Evolutionary conservation across 2,113 vertebrate genomes (phyloP), one percentile per base, ranked within the genome.

Genomic region (Opisthocomus hoazin): DNA sequence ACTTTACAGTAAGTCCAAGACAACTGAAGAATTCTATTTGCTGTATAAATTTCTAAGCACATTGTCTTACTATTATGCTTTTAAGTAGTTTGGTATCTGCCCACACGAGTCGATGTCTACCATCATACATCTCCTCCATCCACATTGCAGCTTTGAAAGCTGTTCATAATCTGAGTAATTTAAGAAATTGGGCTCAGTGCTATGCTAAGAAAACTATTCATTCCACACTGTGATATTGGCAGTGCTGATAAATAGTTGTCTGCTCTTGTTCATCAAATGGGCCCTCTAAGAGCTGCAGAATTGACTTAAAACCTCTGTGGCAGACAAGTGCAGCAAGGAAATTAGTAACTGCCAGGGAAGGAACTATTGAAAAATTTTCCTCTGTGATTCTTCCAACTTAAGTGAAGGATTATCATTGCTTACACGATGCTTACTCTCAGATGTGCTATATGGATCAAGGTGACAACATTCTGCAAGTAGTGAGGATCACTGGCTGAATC

Each of bases 331-430:
- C 41, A 87, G 81, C 14, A 64, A 94, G 48, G 11, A 94, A 92
- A 93, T 94, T 75, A 87, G 30, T 91, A 89, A 91, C 53, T 91
- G 69, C 23, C 95, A 89, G 48, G 24, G 32, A 77, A n/a, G 64
- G 16, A 68, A 57, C 48, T 91, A 79, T 48, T 75, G 86, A 87
- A 90, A 81, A 86, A 56, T 48, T 87, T 83, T 89, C 56, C 61
- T 89, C 48, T 64, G 64, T 71, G 48, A 76, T 87, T 84, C 36
- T 58, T 91, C 43, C 77, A 81, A 7, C 64, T 58, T 77, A 87
- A 87, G 48, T 84, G 84, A 92, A 89, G 65, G 65, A 93, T 96
- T 96, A 96, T 87, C 43, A 53, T 53, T 91, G 60, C 77, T 89
- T 90, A 68, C 54, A 39, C 51, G 77, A 89, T 58, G 69, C 80